Conservation (phyloP, 2,113 vertebrate species). For the Sclerurus mexicanus region DNA sequence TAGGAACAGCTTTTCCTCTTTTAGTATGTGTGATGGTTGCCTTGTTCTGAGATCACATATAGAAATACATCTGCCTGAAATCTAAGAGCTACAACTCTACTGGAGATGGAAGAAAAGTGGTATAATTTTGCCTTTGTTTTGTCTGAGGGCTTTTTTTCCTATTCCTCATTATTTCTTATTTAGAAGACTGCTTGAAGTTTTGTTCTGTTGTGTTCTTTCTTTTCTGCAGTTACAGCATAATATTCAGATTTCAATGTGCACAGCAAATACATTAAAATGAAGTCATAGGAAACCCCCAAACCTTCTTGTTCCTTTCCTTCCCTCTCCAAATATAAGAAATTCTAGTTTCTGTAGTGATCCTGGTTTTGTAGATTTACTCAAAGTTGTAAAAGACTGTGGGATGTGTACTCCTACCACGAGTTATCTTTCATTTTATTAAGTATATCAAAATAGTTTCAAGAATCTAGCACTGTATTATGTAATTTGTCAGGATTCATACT, state of each 20-base stretch:
- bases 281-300: rapidly evolving
- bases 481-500: neutral
- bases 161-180: neutral
- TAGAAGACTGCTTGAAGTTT: neutral
- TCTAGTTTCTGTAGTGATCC: neutral
- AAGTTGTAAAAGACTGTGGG: neutral
- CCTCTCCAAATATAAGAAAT: neutral
- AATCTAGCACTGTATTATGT: neutral
- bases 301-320: neutral
- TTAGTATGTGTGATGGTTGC: neutral
- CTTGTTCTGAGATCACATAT: neutral
- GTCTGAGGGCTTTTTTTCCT: neutral
- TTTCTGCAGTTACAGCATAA: neutral
- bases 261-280: neutral
- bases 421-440: neutral
- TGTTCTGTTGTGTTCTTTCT: neutral
- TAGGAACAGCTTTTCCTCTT: conserved; percentile 44
- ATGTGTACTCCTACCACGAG: neutral
- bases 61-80: conserved; percentile 3
- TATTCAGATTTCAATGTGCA: neutral
- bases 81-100: neutral
- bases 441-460: neutral
- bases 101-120: neutral
- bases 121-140: neutral
- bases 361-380: neutral